A percentile compares a stretch with the other conserved stretches of the same genome.
Evolutionary conservation across 1,140 invertebrate species (phyloP).

Genomic region (Hycleus phaleratus): DNA sequence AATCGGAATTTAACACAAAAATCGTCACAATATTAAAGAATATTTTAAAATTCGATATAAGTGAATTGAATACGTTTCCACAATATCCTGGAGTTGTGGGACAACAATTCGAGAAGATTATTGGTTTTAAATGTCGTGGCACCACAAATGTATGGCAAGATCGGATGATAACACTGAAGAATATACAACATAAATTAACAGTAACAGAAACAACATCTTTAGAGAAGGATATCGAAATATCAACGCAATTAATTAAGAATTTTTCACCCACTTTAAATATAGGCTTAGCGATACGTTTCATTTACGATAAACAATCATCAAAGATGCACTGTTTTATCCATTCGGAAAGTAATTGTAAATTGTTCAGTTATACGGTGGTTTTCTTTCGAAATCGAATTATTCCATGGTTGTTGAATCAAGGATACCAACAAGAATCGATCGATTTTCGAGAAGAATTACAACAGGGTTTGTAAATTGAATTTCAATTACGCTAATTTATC

Average conservation of each 20-base stretch:
- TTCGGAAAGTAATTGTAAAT: no score
- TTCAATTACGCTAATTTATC: no score
- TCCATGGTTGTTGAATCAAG: no score
- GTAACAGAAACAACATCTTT: not conserved
- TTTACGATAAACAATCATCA: no score
- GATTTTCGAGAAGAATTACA: no score
- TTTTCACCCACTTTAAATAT: not conserved
- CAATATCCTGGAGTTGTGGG: constrained; percentile 15
- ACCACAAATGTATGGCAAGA: constrained; percentile 24
- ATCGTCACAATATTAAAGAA: constrained; percentile 13
- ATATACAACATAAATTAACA: no score
- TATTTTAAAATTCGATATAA: not conserved
- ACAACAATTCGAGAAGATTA: not conserved
- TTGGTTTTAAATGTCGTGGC: constrained; percentile 20
- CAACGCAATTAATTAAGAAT: constrained; percentile 3
- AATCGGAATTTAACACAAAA: constrained; percentile 9
- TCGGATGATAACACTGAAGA: not conserved
- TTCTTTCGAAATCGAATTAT: no score
- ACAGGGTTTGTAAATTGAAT: no score
- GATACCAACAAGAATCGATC: no score
- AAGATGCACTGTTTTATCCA: no score
- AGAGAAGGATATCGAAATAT: constrained; percentile 7
- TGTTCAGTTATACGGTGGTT: no score
- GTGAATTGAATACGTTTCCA: not conserved
- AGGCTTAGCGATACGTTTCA: no score